These are phyloP conservation scores for Ormia ochracea DNA, from an alignment of 2,888 invertebrate species.

Conservation along the genomic window DNA sequence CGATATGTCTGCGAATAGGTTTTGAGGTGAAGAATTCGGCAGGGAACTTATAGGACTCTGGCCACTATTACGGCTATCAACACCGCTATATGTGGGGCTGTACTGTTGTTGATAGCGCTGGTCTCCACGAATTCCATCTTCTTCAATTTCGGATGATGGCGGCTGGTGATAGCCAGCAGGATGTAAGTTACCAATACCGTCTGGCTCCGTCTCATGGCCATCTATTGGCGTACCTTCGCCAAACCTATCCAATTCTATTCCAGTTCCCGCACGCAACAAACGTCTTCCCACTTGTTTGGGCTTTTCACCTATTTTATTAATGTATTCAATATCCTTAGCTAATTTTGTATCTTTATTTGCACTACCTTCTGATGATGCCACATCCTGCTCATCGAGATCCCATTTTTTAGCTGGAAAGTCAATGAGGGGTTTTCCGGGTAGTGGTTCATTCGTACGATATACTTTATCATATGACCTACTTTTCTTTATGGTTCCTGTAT, in stretches of 20 bases:
- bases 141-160: slow-evolving; percentile 70
- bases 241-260: slow-evolving; percentile 71
- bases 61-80: slow-evolving; percentile 74
- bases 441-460: slow-evolving; percentile 90
- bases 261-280: slow-evolving; percentile 78
- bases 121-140: slow-evolving; percentile 21
- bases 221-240: slow-evolving; percentile 61
- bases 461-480: slow-evolving; percentile 87
- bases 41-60: slow-evolving; percentile 72
- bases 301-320: slow-evolving; percentile 78
- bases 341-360: slow-evolving; percentile 81
- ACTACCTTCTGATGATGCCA: slow-evolving; percentile 80
- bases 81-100: slow-evolving; percentile 76
- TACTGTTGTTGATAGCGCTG: slow-evolving; percentile 67
- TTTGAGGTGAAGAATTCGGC: slow-evolving; percentile 69
- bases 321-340: slow-evolving; percentile 81
- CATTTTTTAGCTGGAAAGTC: slow-evolving; percentile 89
- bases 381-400: slow-evolving; percentile 84
- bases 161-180: slow-evolving; percentile 71
- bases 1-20: slow-evolving; percentile 75
- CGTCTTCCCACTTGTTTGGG: slow-evolving; percentile 81
- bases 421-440: slow-evolving; percentile 83
- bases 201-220: slow-evolving; percentile 27
- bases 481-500: slow-evolving; percentile 80
- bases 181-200: slow-evolving; percentile 58